phyloP scores from a whole-genome alignment of 2,888 invertebrate species.

The Perdita meconis region DNA sequence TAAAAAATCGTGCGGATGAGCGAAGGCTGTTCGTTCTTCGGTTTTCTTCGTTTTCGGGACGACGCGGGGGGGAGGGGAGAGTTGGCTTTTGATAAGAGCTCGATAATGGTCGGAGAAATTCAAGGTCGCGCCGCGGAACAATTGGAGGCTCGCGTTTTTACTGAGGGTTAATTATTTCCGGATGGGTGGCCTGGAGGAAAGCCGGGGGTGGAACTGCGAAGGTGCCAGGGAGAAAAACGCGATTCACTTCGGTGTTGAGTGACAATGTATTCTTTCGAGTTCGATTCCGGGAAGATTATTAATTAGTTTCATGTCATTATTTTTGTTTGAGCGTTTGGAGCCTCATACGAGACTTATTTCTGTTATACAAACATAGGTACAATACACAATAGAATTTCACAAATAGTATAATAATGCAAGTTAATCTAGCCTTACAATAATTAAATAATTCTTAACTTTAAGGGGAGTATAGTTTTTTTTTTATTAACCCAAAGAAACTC shows the following conservation, averaged over 20 bases:
- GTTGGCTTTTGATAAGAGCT: neutral
- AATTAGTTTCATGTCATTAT: too few relatives aligned
- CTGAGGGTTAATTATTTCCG: conserved; percentile 34
- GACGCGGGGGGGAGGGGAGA: conserved; percentile 8
- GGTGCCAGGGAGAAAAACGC: neutral
- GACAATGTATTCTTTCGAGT: conserved; percentile 1
- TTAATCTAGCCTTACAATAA: too few relatives aligned
- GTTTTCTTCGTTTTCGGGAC: too few relatives aligned
- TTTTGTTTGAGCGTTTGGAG: too few relatives aligned
- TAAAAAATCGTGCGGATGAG: neutral
- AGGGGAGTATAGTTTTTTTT: too few relatives aligned
- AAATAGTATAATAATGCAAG: too few relatives aligned
- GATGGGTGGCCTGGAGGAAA: neutral
- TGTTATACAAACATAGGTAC: too few relatives aligned
- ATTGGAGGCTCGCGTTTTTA: conserved; percentile 10
- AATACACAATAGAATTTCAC: too few relatives aligned
- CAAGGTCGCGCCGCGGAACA: neutral
- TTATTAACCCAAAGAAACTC: neutral
- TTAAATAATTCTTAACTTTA: too few relatives aligned
- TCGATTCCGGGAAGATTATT: neutral
- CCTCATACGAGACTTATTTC: too few relatives aligned
- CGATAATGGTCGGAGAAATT: neutral
- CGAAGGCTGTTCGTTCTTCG: neutral
- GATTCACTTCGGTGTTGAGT: neutral
- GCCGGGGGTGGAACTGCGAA: neutral